A percentile compares a stretch with the other conserved stretches of the same genome.
phyloP scores from a whole-genome alignment of 1,140 invertebrate genomes.

The Platyscapa corneri region DNA sequence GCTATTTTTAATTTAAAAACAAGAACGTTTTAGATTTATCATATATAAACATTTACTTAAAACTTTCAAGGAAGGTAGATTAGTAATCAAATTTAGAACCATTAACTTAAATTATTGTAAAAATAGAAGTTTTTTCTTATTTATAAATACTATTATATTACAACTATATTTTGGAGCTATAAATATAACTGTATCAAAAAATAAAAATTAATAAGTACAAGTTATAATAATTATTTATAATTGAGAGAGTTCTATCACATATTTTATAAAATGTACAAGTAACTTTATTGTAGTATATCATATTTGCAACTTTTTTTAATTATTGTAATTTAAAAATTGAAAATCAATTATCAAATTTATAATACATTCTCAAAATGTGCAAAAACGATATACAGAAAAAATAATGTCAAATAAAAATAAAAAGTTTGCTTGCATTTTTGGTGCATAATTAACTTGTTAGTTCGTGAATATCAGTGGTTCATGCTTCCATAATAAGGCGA shows the following conservation, averaged over 20 bases:
- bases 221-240: background rate
- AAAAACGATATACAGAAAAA: slow-evolving; percentile 2
- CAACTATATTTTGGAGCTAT: too few species aligned
- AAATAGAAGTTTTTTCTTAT: too few species aligned
- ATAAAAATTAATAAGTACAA: background rate
- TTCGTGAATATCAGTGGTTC: slow-evolving; percentile 56
- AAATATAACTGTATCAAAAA: too few species aligned
- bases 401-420: slow-evolving; percentile 14
- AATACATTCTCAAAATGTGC: background rate
- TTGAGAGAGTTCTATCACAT: background rate
- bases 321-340: background rate
- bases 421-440: slow-evolving; percentile 48
- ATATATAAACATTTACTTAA: too few species aligned
- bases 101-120: too few species aligned
- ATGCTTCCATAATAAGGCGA: slow-evolving; percentile 71
- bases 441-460: slow-evolving; percentile 24
- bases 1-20: too few species aligned
- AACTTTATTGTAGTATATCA: background rate
- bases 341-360: background rate
- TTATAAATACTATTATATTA: too few species aligned
- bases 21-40: too few species aligned
- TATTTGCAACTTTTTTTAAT: background rate
- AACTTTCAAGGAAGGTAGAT: too few species aligned
- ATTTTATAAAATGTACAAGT: background rate
- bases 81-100: too few species aligned